phyloP scores from a whole-genome alignment of 2,888 invertebrate species.

The Melanostoma scalare region DNA sequence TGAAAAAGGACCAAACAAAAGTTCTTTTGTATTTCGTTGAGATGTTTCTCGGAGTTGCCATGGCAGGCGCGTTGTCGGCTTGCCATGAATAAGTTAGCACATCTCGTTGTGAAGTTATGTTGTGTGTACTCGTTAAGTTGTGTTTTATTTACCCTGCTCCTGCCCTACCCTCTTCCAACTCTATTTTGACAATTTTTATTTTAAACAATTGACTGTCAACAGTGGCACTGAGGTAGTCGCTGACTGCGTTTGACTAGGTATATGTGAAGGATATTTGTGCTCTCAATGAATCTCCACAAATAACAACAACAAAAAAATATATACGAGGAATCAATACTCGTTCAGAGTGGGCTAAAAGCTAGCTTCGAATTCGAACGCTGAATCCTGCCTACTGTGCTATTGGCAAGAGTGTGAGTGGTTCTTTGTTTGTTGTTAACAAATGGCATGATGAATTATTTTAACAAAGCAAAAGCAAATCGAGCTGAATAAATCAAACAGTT shows the following conservation, averaged over 20 bases:
- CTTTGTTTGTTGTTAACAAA: conserved; percentile 73
- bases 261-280: conserved; percentile 49
- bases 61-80: conserved; percentile 19
- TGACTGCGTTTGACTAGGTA: conserved; percentile 43
- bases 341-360: conserved; percentile 24
- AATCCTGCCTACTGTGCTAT: too few species aligned
- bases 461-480: conserved; percentile 73
- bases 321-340: conserved; percentile 61
- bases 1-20: neutral
- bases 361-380: conserved; percentile 5
- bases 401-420: conserved; percentile 27
- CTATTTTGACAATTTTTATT: conserved; percentile 63
- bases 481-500: conserved; percentile 73
- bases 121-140: conserved; percentile 60
- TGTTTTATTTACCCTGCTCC: conserved; percentile 51
- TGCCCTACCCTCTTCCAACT: neutral
- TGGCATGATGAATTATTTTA: conserved; percentile 73
- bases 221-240: conserved; percentile 16
- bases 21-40: neutral
- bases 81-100: conserved; percentile 61
- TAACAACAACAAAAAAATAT: conserved; percentile 2
- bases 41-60: conserved; percentile 5
- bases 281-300: conserved; percentile 47
- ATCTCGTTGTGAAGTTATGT: conserved; percentile 36
- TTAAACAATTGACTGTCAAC: conserved; percentile 72